phyloP scores from a whole-genome alignment of 2,888 invertebrate species.

The Melangyna quadrimaculata region DNA sequence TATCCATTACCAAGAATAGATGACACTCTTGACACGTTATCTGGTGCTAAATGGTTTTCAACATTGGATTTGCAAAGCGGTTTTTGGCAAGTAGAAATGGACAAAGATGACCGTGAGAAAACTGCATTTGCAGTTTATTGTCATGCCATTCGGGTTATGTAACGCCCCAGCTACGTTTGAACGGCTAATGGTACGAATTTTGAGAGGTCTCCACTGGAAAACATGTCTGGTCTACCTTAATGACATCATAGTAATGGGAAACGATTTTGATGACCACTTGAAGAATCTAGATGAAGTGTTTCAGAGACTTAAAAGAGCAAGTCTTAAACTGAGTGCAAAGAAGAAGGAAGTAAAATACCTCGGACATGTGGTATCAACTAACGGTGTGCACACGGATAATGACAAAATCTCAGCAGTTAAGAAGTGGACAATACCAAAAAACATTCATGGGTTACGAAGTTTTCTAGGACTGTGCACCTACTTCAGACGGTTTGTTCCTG shows the following conservation, averaged over 20 bases:
- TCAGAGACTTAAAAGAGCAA: neutral
- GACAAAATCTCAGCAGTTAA: neutral
- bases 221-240: neutral
- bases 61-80: too few relatives aligned
- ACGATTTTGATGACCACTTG: neutral
- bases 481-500: slow-evolving; percentile 25
- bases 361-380: too few relatives aligned
- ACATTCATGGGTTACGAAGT: slow-evolving; percentile 19
- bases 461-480: slow-evolving; percentile 45
- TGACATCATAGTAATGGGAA: neutral
- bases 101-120: too few relatives aligned
- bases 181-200: neutral
- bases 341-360: neutral
- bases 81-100: too few relatives aligned
- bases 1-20: too few relatives aligned
- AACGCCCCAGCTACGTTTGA: too few relatives aligned
- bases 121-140: too few relatives aligned
- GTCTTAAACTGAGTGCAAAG: neutral
- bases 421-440: slow-evolving; percentile 14
- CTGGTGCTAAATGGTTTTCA: too few relatives aligned
- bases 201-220: neutral
- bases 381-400: too few relatives aligned
- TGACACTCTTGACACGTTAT: too few relatives aligned
- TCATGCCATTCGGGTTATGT: too few relatives aligned
- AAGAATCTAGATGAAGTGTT: neutral